Evolutionary conservation across 2,113 vertebrate genomes (phyloP), one percentile per base, ranked within the genome.

Genomic region (Mandrillus leucophaeus): DNA sequence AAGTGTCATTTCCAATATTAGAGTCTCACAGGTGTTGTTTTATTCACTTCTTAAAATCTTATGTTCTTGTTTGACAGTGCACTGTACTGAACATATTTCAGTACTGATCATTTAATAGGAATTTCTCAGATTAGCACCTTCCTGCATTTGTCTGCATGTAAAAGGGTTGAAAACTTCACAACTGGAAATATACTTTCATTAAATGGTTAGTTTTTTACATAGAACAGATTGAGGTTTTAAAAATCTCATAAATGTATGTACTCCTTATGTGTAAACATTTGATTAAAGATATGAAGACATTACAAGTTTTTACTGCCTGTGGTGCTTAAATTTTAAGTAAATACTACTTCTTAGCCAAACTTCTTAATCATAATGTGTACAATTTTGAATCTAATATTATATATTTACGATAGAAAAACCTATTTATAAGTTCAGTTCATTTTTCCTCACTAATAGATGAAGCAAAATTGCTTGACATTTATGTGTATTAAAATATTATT

Each of bases 401-500:
- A 40, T 66, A 14, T 70, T 96, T 88, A 45, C 68, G 40, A 43
- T 79, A 30, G n/a, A 70, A 81, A 52, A 20, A 8, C 93, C 35
- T 9, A 80, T 66, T 73, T 45, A 43, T 66, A 94, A 84, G 6
- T 89, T 81, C 2, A 70, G 3, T 81, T 88, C 55, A 35, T 73
- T 79, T 72, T 57, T 90, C 18, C 20, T 84, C 8, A 18, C 20
- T 85, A 86, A 90, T 61, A 79, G 17, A 59, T 80, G 38, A 59
- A 72, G 5, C 13, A 48, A 83, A 89, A 76, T 59, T 85, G 20
- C 38, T 92, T 82, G 18, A 89, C 6, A 73, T 45, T 76, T 45
- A 1, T 68, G 9, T 70, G 14, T 93, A 50, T 82, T 61, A 97
- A 95, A 93, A 68, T 81, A 59, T 95, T 70, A 72, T 88, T 92